Percentiles rank a stretch among this genome's conserved stretches.
Conservation (phyloP, 2,797 vertebrate species). For the Lepus oiostolus region DNA sequence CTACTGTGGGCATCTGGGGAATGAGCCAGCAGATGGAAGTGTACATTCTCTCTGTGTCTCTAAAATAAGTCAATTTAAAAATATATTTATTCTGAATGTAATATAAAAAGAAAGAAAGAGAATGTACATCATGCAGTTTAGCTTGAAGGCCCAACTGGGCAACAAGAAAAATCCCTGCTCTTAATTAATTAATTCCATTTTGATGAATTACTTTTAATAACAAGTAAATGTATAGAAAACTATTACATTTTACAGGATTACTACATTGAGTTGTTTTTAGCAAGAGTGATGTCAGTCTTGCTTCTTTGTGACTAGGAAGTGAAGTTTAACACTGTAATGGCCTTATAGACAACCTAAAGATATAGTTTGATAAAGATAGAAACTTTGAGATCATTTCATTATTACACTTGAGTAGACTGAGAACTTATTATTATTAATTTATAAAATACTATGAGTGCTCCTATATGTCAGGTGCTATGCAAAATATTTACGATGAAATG, state of each 20-base stretch:
- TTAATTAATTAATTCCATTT: constrained; percentile 49
- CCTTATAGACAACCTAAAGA: background rate
- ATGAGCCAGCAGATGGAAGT: no score
- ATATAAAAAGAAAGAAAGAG: background rate
- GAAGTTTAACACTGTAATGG: background rate
- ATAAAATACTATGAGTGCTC: background rate
- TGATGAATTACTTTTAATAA: background rate
- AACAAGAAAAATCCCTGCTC: background rate
- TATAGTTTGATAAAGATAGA: background rate
- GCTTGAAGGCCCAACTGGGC: background rate
- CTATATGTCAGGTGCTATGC: background rate
- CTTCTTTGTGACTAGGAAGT: background rate
- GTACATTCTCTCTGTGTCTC: no score
- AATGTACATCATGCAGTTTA: background rate
- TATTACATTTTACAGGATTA: background rate
- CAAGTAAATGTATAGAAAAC: background rate
- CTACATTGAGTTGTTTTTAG: background rate
- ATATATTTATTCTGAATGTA: background rate
- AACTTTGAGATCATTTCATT: background rate
- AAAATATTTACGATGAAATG: background rate
- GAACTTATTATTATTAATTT: background rate
- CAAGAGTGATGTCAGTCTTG: background rate
- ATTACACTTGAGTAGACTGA: background rate
- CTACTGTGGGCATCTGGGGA: no score
- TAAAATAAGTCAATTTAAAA: no score